Base-by-base conservation (phyloP, 2,113 vertebrate species). In the Erpornis zantholeuca region DNA sequence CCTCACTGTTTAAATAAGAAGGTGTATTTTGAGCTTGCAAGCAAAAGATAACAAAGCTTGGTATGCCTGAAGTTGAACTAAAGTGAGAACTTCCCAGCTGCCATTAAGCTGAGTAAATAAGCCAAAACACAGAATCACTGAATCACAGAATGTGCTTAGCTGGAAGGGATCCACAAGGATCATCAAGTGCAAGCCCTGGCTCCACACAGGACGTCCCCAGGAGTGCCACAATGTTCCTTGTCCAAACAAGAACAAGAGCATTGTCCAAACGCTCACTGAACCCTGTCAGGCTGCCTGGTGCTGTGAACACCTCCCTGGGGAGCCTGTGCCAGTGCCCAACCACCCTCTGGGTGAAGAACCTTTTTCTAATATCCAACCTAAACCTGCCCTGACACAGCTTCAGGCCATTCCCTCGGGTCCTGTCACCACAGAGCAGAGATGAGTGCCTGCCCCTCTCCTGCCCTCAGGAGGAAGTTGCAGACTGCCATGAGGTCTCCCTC, bases 31-130 rank as follows among this genome's bases (percentile, higher is more conserved):
- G 54, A 54, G 44, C 7, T 88, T 47, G 59, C 8, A 59, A 49
- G 18, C 36, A 52, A 59, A 65, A 77, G 27, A 27, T 5, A 53
- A 8, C 11, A 47, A 24, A 70, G 42, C 22, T 22, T 7, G 16
- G 8, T 35, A 18, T 13, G n/a, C 12, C 19, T 53, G 19, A 82
- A 86, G 29, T 5, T 28, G 44, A 59, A 19, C 24, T 20, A 4
- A 20, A 69, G n/a, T 0, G 8, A 69, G 47, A 70, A 17, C 18
- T 10, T 80, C 38, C 11, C 3, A 19, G 38, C 19, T 81, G 42
- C 40, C 59, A 11, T 4, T 35, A 44, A 7, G 54, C 33, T 1
- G 0, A 21, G 24, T 1, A 2, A 79, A 35, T 6, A 31, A 44
- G 2, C 44, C 1, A 2, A 28, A 69, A 44, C 0, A 82, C 54